A percentile compares a stretch with the other conserved stretches of the same genome.
Conservation (phyloP, 2,113 vertebrate genomes). For the Chionodraco myersi region DNA sequence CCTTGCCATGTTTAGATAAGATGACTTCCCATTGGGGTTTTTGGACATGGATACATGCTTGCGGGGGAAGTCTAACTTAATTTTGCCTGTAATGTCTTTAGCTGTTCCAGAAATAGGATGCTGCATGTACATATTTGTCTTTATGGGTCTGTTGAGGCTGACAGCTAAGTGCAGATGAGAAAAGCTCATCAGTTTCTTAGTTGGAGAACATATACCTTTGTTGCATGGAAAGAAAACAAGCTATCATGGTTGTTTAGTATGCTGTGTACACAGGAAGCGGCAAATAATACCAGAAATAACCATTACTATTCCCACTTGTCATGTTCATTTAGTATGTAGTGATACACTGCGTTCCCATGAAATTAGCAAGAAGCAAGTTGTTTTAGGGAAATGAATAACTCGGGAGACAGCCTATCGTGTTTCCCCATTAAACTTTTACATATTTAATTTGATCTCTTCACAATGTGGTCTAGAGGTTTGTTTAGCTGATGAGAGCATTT, state of each 20-base stretch:
- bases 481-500: conserved; percentile 41
- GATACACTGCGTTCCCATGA: conserved; percentile 6
- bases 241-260: neutral
- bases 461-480: conserved; percentile 47
- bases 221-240: conserved; percentile 5
- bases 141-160: conserved; percentile 57
- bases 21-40: conserved; percentile 67
- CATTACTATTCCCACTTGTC: conserved; percentile 24
- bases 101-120: conserved; percentile 74
- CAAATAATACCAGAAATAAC: neutral
- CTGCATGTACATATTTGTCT: conserved; percentile 58
- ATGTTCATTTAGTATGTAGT: conserved; percentile 30
- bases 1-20: conserved; percentile 68
- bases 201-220: conserved; percentile 7
- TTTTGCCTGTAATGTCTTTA: conserved; percentile 81
- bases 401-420: conserved; percentile 48
- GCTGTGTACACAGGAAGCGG: neutral
- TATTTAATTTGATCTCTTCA: conserved; percentile 64
- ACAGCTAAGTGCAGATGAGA: conserved; percentile 51
- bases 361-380: conserved; percentile 18
- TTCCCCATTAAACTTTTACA: conserved; percentile 47
- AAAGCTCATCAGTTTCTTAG: conserved; percentile 4
- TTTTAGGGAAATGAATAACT: conserved; percentile 52
- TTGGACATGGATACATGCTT: conserved; percentile 75
- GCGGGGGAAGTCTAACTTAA: conserved; percentile 73